Percentiles rank a stretch among this genome's conserved stretches.
phyloP scores from a whole-genome alignment of 1,140 invertebrate species.

The Periplaneta americana region DNA sequence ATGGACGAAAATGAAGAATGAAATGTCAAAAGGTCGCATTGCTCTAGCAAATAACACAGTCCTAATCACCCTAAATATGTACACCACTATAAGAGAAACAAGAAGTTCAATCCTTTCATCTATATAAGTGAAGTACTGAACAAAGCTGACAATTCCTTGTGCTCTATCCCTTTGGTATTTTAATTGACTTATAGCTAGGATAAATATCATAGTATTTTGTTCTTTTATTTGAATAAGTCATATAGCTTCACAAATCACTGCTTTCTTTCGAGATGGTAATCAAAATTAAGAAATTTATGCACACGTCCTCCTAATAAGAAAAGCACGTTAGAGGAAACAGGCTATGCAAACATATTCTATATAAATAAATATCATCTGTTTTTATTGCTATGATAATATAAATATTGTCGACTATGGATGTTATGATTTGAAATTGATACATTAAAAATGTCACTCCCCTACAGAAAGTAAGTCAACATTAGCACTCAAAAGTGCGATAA shows the following conservation, averaged over 20 bases:
- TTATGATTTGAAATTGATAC: background rate
- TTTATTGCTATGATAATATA: background rate
- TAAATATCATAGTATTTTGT: background rate
- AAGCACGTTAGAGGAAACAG: background rate
- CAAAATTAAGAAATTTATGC: background rate
- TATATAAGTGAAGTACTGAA: background rate
- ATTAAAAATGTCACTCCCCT: background rate
- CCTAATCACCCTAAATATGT: background rate
- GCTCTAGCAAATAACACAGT: background rate
- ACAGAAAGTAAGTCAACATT: background rate
- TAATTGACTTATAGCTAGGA: constrained; percentile 12
- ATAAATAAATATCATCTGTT: background rate
- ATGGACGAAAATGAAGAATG: background rate
- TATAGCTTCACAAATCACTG: background rate
- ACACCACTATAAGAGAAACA: background rate
- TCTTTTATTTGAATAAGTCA: background rate
- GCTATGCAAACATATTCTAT: background rate
- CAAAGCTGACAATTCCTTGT: constrained; percentile 3
- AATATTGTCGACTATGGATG: background rate
- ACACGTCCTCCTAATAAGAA: background rate
- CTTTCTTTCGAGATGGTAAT: background rate
- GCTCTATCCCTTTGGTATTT: background rate
- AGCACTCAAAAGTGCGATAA: background rate
- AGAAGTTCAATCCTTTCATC: background rate
- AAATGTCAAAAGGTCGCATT: background rate